Evolutionary conservation across 2,888 invertebrate species (phyloP), one percentile per base, ranked within the genome.

Genomic region (Amphipyra berbera): DNA sequence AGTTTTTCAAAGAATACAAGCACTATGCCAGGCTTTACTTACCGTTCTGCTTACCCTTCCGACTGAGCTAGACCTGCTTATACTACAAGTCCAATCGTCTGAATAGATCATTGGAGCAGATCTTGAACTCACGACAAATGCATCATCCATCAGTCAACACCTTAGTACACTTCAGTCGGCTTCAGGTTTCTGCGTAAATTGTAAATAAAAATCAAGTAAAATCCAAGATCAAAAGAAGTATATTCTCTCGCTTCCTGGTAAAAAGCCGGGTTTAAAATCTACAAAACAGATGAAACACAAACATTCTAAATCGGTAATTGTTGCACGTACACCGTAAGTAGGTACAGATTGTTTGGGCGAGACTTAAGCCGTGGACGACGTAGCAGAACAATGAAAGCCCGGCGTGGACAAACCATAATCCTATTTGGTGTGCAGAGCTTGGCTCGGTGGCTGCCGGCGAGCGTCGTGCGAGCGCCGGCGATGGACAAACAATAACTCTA

Each of bases 391-490:
- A 87, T 84, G 83, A 77, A 82, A 82, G 80, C 78, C 72, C 74
- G 72, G 72, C 82, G 82, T 83, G 83, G 84, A 84, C 87, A 82
- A 79, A 79, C 82, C 82, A 66, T 88, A 88, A 89, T 89, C 88
- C 88, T 84, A 85, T 85, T 88, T 81, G 82, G 82, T 81, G 82
- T 75, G 73, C 77, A 69, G 76, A 64, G 66, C 64, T 70, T 62
- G 66, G 59, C 70, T 53, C 62, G 68, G 63, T 44, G 38, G 50
- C 65, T 52, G 53, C 61, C 56, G 33, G 55, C 46, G 46, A 33
- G 44, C 53, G 63, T 45, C 66, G 55, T 55, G 71, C 66, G 67
- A 64, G 50, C 63, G 30, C 42, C 47, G 69, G 48, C 75, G 75
- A 78, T 76, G 78, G 79, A 78, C 83, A 83, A 84, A 85, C 85